Base-by-base conservation (phyloP, 2,888 invertebrate species). In the Formica aserva region DNA sequence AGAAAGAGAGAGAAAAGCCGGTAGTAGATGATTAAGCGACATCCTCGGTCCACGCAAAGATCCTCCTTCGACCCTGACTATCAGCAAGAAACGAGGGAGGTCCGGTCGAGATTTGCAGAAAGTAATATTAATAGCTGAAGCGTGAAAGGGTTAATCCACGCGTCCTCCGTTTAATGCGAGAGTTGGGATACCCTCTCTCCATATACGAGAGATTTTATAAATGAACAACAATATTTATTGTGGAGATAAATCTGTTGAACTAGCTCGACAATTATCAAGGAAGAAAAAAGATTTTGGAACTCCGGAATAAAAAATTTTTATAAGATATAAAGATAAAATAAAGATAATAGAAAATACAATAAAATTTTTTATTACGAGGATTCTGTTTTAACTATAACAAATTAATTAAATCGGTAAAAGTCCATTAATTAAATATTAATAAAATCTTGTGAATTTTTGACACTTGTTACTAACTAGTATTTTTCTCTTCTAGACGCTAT, bases 91-190 rank as follows among this genome's bases (percentile, higher is more conserved):
- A 65, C 18, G 78, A 66, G 26, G 6, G 22, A 29, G 13, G 22
- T 22, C 52, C 55, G 32, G 45, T 62, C 62, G 83, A 89, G 86
- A 91, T 91, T 91, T 85, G 87, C 85, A 87, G 89, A 90, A 92
- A 92, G 92, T 89, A 91, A 92, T 92, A 92, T 92, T 92, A 91
- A 92, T 92, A 91, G 90, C 88, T 72, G 60, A 60, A 57, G 32
- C 57, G 57, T 78, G 41, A 76, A 66, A 62, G 65, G 85, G 84
- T 85, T 87, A 87, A 89, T 86, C 85, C 82, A 55, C 26, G 62
- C 35, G 45, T 57, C 32, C 72, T 32, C 52, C 22, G 48, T 13
- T 65, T 82, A 76, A 82, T 65, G 41, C 26, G 45, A 62, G 3
- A 22, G 71, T 71, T 26, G 45, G 15, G 52, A 41, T 5, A 55